Percentiles rank a stretch among this genome's conserved stretches.
Conservation (phyloP, 2,888 invertebrate genomes). For the Sabellastarte sp. region DNA sequence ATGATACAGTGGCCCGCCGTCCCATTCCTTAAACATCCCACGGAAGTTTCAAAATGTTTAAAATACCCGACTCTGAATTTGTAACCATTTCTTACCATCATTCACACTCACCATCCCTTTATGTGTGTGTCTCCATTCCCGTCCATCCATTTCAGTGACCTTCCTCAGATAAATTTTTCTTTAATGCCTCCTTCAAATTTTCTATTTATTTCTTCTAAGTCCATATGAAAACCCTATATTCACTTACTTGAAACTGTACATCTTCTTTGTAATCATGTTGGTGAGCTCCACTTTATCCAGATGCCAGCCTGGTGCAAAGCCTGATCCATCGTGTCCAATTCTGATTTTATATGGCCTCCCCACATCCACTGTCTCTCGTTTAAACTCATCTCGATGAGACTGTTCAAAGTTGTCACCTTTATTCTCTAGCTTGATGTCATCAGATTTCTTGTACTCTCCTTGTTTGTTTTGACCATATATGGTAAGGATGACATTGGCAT, state of each 20-base stretch:
- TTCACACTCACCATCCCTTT: no score
- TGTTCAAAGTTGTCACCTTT: slow-evolving; percentile 56
- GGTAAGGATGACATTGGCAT: slow-evolving; percentile 55
- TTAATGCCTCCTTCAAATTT: no score
- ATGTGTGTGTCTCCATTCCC: no score
- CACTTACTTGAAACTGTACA: slow-evolving; percentile 47
- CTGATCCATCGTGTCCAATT: slow-evolving; percentile 56
- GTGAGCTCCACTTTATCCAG: slow-evolving; percentile 58
- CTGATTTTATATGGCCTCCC: slow-evolving; percentile 57
- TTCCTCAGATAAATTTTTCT: no score
- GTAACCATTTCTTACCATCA: no score
- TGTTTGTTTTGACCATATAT: slow-evolving; percentile 29
- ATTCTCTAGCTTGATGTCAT: slow-evolving; percentile 51
- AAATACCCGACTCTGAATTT: no score
- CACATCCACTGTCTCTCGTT: slow-evolving; percentile 48
- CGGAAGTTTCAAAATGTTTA: no score
- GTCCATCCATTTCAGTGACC: no score
- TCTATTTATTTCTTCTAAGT: no score
- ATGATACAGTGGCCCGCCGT: no score
- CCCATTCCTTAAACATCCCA: no score
- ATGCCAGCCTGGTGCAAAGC: slow-evolving; percentile 57
- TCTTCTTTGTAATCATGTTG: slow-evolving; percentile 47
- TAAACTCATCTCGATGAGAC: slow-evolving; percentile 54
- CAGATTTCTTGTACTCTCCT: slow-evolving; percentile 52
- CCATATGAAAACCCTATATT: no score